Conservation (phyloP, 53 echinoderm and acorn worm species). For the Temnopleurus reevesii region DNA sequence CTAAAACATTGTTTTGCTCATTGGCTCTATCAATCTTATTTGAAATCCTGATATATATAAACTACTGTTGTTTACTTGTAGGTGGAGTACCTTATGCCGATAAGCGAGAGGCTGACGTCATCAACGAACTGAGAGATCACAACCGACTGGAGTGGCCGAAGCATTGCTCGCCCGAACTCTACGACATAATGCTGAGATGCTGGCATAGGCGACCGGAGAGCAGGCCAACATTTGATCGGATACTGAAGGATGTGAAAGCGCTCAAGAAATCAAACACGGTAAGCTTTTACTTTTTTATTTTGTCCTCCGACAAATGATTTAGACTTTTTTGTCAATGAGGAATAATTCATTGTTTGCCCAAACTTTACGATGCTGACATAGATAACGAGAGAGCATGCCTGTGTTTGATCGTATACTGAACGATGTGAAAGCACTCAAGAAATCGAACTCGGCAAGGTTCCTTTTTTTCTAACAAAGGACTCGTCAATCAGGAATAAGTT, state of each 20-base stretch:
- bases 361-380: conserved; percentile 95
- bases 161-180: conserved; percentile 86
- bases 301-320: too few species aligned
- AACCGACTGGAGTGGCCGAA: conserved; percentile 94
- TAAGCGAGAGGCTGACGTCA: conserved; percentile 70
- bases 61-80: conserved; percentile 12
- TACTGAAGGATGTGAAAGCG: conserved; percentile 86
- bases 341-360: conserved; percentile 89
- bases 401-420: conserved; percentile 87
- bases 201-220: conserved; percentile 97
- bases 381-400: conserved; percentile 89
- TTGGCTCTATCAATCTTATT: too few species aligned
- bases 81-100: conserved; percentile 91
- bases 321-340: too few species aligned
- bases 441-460: conserved; percentile 64
- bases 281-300: not conserved
- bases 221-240: conserved; percentile 89
- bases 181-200: conserved; percentile 92
- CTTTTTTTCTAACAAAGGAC: too few species aligned
- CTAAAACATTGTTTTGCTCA: too few species aligned
- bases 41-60: too few species aligned
- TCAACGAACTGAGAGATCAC: conserved; percentile 76
- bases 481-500: too few species aligned
- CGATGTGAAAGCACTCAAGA: conserved; percentile 87
- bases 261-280: conserved; percentile 78